Percentiles rank a stretch among this genome's conserved stretches.
phyloP scores from a whole-genome alignment of 1,140 invertebrate species.

The Triops cancriformis region DNA sequence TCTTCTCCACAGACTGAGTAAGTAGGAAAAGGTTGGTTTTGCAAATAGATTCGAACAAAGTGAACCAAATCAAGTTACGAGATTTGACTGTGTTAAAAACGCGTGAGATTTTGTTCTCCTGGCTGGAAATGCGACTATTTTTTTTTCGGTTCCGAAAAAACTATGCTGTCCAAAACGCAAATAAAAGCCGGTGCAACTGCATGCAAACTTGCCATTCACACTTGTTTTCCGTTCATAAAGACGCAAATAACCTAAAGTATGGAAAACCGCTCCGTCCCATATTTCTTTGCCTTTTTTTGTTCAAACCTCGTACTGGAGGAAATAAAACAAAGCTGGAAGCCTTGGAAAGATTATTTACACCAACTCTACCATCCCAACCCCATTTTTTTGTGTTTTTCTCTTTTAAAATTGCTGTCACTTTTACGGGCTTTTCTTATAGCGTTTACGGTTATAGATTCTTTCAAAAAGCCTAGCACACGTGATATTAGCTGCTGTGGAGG shows the following conservation, averaged over 20 bases:
- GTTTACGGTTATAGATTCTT: background rate
- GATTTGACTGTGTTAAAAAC: too few species aligned
- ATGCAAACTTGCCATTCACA: conserved; percentile 13
- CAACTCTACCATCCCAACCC: background rate
- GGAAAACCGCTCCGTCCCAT: background rate
- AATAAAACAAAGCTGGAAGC: conserved; percentile 1
- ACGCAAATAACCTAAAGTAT: background rate
- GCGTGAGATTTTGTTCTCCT: too few species aligned
- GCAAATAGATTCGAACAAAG: background rate
- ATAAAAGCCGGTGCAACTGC: background rate
- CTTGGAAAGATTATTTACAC: background rate
- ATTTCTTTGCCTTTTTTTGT: background rate
- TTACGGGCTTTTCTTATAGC: background rate
- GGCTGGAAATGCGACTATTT: background rate
- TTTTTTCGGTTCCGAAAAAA: background rate
- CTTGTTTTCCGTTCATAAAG: background rate
- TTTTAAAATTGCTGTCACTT: background rate
- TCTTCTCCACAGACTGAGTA: background rate
- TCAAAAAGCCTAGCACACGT: conserved; percentile 1
- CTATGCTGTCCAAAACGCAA: background rate
- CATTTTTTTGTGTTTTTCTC: background rate
- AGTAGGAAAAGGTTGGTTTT: background rate
- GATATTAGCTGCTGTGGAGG: background rate
- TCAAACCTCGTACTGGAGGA: background rate
- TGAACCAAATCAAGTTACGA: conserved; percentile 12